Base-by-base conservation (phyloP, 1,140 invertebrate genomes). In the Hylaeus anthracinus region DNA sequence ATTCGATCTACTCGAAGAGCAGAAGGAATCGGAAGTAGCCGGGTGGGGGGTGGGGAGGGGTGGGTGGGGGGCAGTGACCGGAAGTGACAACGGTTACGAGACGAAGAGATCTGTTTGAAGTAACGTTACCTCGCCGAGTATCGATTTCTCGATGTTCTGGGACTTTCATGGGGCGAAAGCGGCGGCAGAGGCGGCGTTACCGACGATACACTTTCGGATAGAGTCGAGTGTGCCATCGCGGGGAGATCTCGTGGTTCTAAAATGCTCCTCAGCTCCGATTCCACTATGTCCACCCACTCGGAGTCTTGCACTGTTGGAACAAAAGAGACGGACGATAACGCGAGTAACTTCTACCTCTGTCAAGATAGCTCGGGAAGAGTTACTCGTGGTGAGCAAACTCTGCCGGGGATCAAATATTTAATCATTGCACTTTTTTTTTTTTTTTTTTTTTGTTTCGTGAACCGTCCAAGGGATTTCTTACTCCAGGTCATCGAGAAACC, bases 271-370 rank as follows among this genome's bases (percentile, higher is more conserved):
- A 97, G 94, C 90, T 97, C 97, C 10, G 95, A 96, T 92, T 97
- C 97, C 2, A 97, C 96, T 66, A 97, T 95, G 86, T 97, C 97
- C 12, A 97, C 96, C 97, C 97, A 97, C 91, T 97, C 96, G 3
- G 96, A 96, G 86, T 97, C 96, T 88, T 95, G 95, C 81, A 91
- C 95, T 96, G 78, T 71, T 41, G 10, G 8, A 72, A 63, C 41
- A 26, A 60, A 39, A 6, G 51, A 76, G 5, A n/a, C 70, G 51
- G 12, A 56, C 0, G n/a, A 5, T 10, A 8, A 70, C 8, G 10
- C 37, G 37, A 66, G 15, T 15, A 39, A 26, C 26, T 26, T 26
- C 26, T 26, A 26, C 26, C 26, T 26, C 26, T 26, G 26, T 26
- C 26, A 26, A 26, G 26, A 26, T 26, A 26, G 26, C 26, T 26